Evolutionary conservation across 2,797 vertebrate genomes (phyloP).

Genomic region (Helicolenus hilgendorfi): DNA sequence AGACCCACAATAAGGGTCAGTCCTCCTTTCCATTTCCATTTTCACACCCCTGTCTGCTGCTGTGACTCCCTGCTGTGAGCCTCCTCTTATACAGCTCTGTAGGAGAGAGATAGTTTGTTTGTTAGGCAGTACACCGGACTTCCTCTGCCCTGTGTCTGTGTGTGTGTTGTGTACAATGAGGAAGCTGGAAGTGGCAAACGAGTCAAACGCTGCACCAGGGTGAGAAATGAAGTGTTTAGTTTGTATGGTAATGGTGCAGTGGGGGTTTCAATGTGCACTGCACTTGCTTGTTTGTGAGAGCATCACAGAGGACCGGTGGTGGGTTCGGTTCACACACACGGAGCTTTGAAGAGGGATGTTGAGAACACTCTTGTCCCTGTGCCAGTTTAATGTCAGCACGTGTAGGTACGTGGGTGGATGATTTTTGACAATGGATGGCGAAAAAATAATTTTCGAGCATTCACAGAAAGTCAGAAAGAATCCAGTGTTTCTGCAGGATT

Average conservation of each 20-base stretch:
- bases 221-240: slow-evolving; percentile 69
- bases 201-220: slow-evolving; percentile 73
- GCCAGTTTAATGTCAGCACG: background rate
- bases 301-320: background rate
- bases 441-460: background rate
- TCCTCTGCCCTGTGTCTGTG: slow-evolving; percentile 37
- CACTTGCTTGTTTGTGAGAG: slow-evolving; percentile 24
- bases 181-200: slow-evolving; percentile 50
- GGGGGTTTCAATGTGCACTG: slow-evolving; percentile 12
- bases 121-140: slow-evolving; percentile 43
- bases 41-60: slow-evolving; percentile 56
- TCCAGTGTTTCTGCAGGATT: background rate
- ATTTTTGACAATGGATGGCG: background rate
- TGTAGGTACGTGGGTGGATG: background rate
- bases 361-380: slow-evolving; percentile 7
- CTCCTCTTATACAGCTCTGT: slow-evolving; percentile 49
- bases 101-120: slow-evolving; percentile 68
- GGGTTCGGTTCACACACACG: background rate
- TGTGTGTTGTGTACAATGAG: slow-evolving; percentile 27
- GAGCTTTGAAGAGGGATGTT: slow-evolving; percentile 40
- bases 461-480: background rate
- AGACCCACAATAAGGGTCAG: background rate
- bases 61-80: slow-evolving; percentile 43
- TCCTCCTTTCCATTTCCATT: slow-evolving; percentile 40
- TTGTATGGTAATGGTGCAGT: slow-evolving; percentile 52